Base-by-base conservation (phyloP, 2,888 invertebrate species). In the Campoplex capitator region DNA sequence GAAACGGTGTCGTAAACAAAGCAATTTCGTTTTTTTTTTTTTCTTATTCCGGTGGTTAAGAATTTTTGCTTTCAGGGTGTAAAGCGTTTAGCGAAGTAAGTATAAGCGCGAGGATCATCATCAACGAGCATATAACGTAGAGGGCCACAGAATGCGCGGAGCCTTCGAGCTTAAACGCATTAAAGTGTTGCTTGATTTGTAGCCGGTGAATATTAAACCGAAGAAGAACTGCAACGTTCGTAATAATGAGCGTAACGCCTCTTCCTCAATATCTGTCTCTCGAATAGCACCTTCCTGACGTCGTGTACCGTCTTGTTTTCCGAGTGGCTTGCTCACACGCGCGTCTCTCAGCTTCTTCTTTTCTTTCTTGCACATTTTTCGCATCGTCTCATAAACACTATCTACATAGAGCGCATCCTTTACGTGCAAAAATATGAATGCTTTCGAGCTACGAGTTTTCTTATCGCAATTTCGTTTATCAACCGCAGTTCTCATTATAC, bases 121-220 rank as follows among this genome's bases (percentile, higher is more conserved):
- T 83, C 77, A 77, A 76, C 80, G 77, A 77, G 28, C 3, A 6
- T 16, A 65, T 32, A 56, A 65, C 28, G 45, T 28, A 23, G 32
- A 48, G 62, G 35, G 35, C 32, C 6, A 13, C 76, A 54, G 23
- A 42, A 42, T 83, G 75, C 58, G 88, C 68, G 85, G 74, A 65
- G 23, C 38, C 28, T 77, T 32, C 75, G 85, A 76, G 75, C 80
- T 82, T 76, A 82, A 79, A 84, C 73, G 81, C 87, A 82, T 82
- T 90, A 91, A 91, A 92, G 90, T 90, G 90, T 91, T 91, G 89
- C 91, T 92, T 93, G 93, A 93, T 93, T 93, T 93, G 93, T 92
- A 89, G 91, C 91, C 88, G 81, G 77, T 62, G 86, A 81, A 87
- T 87, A 84, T 84, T 81, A 84, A 82, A 82, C 74, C 68, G 78